Conservation (phyloP, 2,797 vertebrate species). For the Trematocara caparti region DNA sequence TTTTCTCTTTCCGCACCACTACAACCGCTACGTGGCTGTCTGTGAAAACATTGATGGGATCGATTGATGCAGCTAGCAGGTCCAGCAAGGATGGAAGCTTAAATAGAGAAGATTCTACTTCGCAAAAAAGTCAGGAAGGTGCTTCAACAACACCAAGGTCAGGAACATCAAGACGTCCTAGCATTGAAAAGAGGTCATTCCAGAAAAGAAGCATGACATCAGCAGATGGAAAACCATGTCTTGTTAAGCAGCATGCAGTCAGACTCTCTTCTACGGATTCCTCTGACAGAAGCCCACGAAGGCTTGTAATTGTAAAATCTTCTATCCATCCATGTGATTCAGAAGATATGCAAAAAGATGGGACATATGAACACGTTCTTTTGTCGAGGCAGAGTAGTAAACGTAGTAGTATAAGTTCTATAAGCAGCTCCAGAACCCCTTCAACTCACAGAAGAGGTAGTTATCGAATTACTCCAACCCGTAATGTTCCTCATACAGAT, state of each 20-base stretch:
- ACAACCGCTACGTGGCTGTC: constrained; percentile 74
- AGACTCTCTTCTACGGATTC: constrained; percentile 75
- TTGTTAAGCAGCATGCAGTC: constrained; percentile 77
- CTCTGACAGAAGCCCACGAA: constrained; percentile 65
- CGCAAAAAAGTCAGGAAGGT: constrained; percentile 59
- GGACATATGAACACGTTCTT: constrained; percentile 63
- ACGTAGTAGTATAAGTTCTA: constrained; percentile 67
- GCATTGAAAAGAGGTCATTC: constrained; percentile 45
- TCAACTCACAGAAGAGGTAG: constrained; percentile 63
- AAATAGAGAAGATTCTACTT: constrained; percentile 56
- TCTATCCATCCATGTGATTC: constrained; percentile 55
- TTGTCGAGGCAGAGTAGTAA: constrained; percentile 55
- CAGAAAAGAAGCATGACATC: constrained; percentile 67
- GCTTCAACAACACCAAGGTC: constrained; percentile 47
- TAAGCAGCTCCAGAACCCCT: constrained; percentile 59
- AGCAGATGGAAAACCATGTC: constrained; percentile 69
- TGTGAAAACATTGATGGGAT: constrained; percentile 77
- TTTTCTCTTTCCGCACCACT: constrained; percentile 69
- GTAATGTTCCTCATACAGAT: constrained; percentile 47
- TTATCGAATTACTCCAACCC: constrained; percentile 43
- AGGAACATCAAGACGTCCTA: constrained; percentile 41
- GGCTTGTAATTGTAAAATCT: constrained; percentile 51
- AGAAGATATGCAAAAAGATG: constrained; percentile 63
- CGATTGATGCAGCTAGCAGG: constrained; percentile 34
- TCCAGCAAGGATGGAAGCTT: constrained; percentile 25